phyloP scores from a whole-genome alignment of 2,797 vertebrate species.

The Nyctibius grandis region DNA sequence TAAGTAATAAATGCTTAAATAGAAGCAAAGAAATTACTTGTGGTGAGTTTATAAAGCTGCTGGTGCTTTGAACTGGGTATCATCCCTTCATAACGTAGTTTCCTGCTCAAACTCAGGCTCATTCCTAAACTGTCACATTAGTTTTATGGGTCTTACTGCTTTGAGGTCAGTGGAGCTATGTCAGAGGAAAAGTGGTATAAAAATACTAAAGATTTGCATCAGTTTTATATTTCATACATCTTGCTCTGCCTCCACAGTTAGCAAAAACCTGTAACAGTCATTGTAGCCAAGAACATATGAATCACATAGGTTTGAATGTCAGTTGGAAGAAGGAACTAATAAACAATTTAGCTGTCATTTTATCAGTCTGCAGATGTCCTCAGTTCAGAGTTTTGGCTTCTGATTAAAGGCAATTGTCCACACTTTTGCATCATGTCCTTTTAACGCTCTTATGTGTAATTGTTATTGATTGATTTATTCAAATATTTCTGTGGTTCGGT shows the following conservation, averaged over 20 bases:
- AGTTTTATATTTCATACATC: not conserved
- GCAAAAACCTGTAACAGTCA: not conserved
- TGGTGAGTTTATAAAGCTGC: not conserved
- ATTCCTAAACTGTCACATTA: not conserved
- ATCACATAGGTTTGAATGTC: not conserved
- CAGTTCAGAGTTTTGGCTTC: not conserved
- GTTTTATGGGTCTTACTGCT: not conserved
- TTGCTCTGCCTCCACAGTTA: not conserved
- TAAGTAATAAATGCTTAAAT: not conserved
- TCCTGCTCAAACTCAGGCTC: not conserved
- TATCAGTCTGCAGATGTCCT: not conserved
- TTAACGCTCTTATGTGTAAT: not conserved
- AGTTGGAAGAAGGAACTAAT: not conserved
- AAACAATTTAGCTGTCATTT: not conserved
- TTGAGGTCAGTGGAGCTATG: not conserved
- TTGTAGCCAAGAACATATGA: not conserved
- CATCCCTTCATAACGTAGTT: not conserved
- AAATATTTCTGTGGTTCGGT: not conserved
- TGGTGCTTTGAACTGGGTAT: not conserved
- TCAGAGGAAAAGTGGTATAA: not conserved
- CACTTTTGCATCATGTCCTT: not conserved
- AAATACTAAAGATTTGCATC: not conserved
- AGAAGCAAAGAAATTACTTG: not conserved
- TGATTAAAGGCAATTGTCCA: not conserved
- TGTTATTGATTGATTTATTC: not conserved